Evolutionary conservation across 2,797 vertebrate species (phyloP), one percentile per base, ranked within the genome.

Genomic region (Octomys mimax): DNA sequence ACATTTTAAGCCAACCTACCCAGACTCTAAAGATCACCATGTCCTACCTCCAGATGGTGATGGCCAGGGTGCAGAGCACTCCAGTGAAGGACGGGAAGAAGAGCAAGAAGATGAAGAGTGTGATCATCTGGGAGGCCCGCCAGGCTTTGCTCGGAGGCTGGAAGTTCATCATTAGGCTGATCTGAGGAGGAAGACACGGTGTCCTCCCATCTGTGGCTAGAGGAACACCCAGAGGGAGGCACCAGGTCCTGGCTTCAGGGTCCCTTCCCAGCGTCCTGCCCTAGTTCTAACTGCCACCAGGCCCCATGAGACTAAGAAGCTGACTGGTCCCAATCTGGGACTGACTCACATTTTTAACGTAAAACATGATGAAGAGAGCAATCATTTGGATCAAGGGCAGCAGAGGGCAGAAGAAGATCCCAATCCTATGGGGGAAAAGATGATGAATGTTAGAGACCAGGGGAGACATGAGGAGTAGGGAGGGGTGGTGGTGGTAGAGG

Each of bases 351-450:
- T 99, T 99, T 98, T 99, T 99, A 92, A 99, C 81, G 91, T 99
- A 99, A 98, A 99, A 99, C 95, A 99, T 97, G 96, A 99, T 97
- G 94, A 99, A 99, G 85, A 99, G 98, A 66, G 99, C 98, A 68
- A 99, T 97, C 70, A 99, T 99, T 98, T 99, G 99, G 94, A 99
- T 99, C 95, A 98, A 98, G 42, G 99, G 99, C 94, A 99, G 98
- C 92, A 99, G 98, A 91, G 99, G 99, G 83, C 99, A 99, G 97
- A 99, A 99, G 98, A 99, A 99, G 96, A 99, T 99, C 78, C 99
- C 99, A 18, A 99, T 99, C 99, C 99, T 99, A 83, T 0, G 61
- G 94, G 94, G 77, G 87, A 92, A 96, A 66, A 49, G 89, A 96
- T 89, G 28, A 13, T 39, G 36, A 80, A 11, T 78, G 21, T 97